Conservation (phyloP, 2,113 vertebrate genomes). For the Tringa solitaria region DNA sequence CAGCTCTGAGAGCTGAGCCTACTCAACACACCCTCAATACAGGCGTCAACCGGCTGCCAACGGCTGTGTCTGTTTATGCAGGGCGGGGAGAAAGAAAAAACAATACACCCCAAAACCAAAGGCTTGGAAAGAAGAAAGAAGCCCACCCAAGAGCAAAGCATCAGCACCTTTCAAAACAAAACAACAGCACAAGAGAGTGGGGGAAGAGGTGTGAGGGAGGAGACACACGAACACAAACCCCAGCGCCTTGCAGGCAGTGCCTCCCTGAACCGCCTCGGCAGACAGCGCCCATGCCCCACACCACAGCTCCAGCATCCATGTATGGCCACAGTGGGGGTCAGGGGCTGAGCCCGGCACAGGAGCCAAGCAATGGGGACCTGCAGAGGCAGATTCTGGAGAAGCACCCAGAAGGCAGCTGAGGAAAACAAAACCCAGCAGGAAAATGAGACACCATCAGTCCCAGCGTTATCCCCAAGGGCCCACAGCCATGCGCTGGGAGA, state of each 20-base stretch:
- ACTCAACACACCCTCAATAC: not conserved
- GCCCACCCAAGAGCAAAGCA: conserved; percentile 58
- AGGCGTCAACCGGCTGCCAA: not conserved
- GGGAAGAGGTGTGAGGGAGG: not conserved
- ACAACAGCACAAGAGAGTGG: not conserved
- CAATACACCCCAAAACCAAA: conserved; percentile 60
- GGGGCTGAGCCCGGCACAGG: not conserved
- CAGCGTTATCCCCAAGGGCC: not conserved
- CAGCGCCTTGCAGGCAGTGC: not conserved
- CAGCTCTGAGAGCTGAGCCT: not conserved
- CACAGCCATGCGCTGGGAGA: not conserved
- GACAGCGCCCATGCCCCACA: not conserved
- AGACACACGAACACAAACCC: not conserved
- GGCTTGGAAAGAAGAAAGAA: conserved; percentile 37
- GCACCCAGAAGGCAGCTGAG: not conserved
- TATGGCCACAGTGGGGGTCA: not conserved
- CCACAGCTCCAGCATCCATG: not conserved
- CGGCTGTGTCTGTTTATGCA: not conserved
- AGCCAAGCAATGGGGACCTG: not conserved
- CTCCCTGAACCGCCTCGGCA: not conserved
- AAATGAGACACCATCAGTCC: not conserved
- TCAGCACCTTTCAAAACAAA: conserved; percentile 27
- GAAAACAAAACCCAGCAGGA: conserved; percentile 23
- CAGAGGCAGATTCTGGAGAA: not conserved
- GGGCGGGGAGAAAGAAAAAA: conserved; percentile 11